Percentiles rank a stretch among this genome's conserved stretches.
These are phyloP conservation scores for Tetrao urogallus DNA, from an alignment of 2,113 vertebrate species.

Conservation along the genomic window DNA sequence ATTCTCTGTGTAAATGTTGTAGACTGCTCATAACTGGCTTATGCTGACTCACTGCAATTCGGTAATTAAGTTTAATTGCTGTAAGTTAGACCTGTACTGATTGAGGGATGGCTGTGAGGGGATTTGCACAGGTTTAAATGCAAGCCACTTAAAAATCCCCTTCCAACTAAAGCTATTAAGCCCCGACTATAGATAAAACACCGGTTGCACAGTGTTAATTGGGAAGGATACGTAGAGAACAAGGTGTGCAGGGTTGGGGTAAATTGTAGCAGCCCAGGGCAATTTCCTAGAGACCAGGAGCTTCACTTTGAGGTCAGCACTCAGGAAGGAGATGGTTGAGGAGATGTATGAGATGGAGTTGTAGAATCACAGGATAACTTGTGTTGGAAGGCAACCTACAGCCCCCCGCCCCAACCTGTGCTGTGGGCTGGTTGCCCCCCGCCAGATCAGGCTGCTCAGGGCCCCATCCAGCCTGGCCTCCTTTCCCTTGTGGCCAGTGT, in stretches of 20 bases:
- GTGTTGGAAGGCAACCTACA: not conserved
- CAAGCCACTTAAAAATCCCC: not conserved
- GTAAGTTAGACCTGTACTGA: not conserved
- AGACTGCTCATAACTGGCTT: not conserved
- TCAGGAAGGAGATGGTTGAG: not conserved
- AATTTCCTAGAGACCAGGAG: not conserved
- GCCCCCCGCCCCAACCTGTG: no score
- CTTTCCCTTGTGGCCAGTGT: not conserved
- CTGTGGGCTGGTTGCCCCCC: not conserved
- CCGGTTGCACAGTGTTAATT: not conserved
- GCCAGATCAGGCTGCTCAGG: not conserved
- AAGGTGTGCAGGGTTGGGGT: not conserved
- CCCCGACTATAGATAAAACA: not conserved
- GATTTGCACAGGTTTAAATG: slow-evolving; percentile 6
- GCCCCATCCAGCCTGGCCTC: not conserved
- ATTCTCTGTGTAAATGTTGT: not conserved
- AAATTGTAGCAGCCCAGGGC: not conserved
- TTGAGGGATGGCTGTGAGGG: not conserved
- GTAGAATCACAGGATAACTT: not conserved
- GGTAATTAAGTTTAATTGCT: slow-evolving; percentile 12
- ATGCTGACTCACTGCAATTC: not conserved
- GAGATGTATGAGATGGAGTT: not conserved
- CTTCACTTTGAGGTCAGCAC: not conserved
- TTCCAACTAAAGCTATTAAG: not conserved
- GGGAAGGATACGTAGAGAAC: not conserved